A percentile compares a stretch with the other conserved stretches of the same genome.
phyloP scores from a whole-genome alignment of 2,888 invertebrate genomes.

The Carpatolechia fugitivella region DNA sequence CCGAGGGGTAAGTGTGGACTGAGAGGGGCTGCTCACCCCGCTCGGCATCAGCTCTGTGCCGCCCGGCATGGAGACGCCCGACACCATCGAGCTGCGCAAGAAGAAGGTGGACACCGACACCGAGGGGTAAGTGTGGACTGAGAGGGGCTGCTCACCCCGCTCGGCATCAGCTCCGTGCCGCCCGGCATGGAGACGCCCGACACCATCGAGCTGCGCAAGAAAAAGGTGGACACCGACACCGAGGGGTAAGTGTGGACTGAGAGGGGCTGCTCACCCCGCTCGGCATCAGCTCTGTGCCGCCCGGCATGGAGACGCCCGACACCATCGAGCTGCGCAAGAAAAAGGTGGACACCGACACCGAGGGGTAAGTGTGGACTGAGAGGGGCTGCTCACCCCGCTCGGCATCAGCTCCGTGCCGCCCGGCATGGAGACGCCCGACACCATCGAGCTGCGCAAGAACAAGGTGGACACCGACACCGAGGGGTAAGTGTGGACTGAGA shows the following conservation, averaged over 20 bases:
- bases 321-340: constrained; percentile 98
- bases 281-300: constrained; percentile 93
- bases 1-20: too few species aligned
- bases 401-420: constrained; percentile 94
- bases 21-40: too few species aligned
- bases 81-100: too few species aligned
- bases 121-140: too few species aligned
- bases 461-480: constrained; percentile 98
- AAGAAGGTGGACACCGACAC: too few species aligned
- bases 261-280: constrained; percentile 96
- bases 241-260: constrained; percentile 86
- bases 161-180: constrained; percentile 93
- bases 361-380: constrained; percentile 85
- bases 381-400: constrained; percentile 95
- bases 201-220: constrained; percentile 97
- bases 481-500: constrained; percentile 82
- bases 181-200: constrained; percentile 99
- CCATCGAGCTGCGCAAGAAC: constrained; percentile 97
- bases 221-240: constrained; percentile 96
- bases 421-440: constrained; percentile 98
- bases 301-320: constrained; percentile 98
- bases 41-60: too few species aligned
- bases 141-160: constrained; percentile 95
- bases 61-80: too few species aligned
- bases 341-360: constrained; percentile 97